A percentile compares a stretch with the other conserved stretches of the same genome.
Evolutionary conservation across 2,888 invertebrate species (phyloP).

Genomic region (Aricia artaxerxes): DNA sequence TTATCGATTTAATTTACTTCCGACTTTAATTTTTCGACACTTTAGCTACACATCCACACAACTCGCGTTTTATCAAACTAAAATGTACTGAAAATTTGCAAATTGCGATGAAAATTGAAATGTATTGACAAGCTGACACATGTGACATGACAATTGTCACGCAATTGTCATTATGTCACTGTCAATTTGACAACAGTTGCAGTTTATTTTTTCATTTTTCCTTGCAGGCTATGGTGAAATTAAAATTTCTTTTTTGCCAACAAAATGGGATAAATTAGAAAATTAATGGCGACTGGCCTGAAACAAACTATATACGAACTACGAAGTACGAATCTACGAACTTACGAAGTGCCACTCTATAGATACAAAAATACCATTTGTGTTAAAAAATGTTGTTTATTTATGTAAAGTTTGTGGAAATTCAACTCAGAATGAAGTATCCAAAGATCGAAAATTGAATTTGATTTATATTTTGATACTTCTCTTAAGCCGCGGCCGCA

Average conservation of each 20-base stretch:
- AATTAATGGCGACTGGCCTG: no score
- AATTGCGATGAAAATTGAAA: background rate
- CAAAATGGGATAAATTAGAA: background rate
- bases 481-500: no score
- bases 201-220: background rate
- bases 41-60: conserved; percentile 4
- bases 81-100: conserved; percentile 21
- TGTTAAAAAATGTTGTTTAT: no score
- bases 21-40: background rate
- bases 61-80: background rate
- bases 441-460: no score
- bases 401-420: no score
- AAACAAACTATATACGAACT: no score
- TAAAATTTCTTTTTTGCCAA: background rate
- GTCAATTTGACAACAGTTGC: background rate
- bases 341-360: no score
- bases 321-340: no score
- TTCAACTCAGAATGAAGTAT: no score
- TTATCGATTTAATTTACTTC: background rate
- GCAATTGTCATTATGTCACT: conserved; percentile 29
- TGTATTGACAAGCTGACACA: conserved; percentile 21
- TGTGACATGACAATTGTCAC: background rate
- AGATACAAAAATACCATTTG: no score
- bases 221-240: background rate
- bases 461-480: no score